These are phyloP conservation scores for Tretioscincus oriximinensis DNA, from an alignment of 2,113 vertebrate species.

Conservation along the genomic window DNA sequence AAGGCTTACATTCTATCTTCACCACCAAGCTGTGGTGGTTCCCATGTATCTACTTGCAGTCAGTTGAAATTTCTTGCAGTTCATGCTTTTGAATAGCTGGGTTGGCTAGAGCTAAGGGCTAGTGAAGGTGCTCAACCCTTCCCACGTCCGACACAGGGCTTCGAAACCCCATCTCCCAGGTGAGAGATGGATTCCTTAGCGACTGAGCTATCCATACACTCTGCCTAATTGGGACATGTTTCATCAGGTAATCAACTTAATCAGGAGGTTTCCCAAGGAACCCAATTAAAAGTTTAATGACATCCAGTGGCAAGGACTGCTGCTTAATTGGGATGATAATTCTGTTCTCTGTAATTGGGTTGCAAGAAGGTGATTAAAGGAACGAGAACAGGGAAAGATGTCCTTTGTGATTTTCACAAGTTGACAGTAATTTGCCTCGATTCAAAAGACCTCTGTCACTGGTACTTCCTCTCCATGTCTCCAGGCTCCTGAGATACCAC, in stretches of 20 bases:
- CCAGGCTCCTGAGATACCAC: accelerated
- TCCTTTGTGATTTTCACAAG: constrained; percentile 55
- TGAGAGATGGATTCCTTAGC: too few relatives aligned
- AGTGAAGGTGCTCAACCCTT: too few relatives aligned
- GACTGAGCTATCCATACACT: too few relatives aligned
- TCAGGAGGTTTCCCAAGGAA: constrained; percentile 73
- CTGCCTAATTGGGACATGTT: constrained; percentile 57
- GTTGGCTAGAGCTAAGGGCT: too few relatives aligned
- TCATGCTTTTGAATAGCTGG: too few relatives aligned
- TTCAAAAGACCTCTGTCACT: constrained; percentile 57
- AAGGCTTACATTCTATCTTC: too few relatives aligned
- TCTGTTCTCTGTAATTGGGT: constrained; percentile 70
- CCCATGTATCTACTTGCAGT: too few relatives aligned
- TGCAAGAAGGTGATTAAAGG: constrained; percentile 72
- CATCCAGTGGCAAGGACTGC: constrained; percentile 66
- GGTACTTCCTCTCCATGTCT: constrained; percentile 17
- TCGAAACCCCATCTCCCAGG: too few relatives aligned
- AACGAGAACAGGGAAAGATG: constrained; percentile 56
- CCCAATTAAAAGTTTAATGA: constrained; percentile 75
- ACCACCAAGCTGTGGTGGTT: too few relatives aligned
- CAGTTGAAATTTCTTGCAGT: too few relatives aligned
- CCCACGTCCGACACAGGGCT: too few relatives aligned
- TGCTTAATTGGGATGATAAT: constrained; percentile 73
- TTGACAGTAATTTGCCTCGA: constrained; percentile 56
- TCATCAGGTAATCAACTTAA: constrained; percentile 72